Evolutionary conservation across 2,113 vertebrate species (phyloP).

Genomic region (Onychostoma macrolepis): DNA sequence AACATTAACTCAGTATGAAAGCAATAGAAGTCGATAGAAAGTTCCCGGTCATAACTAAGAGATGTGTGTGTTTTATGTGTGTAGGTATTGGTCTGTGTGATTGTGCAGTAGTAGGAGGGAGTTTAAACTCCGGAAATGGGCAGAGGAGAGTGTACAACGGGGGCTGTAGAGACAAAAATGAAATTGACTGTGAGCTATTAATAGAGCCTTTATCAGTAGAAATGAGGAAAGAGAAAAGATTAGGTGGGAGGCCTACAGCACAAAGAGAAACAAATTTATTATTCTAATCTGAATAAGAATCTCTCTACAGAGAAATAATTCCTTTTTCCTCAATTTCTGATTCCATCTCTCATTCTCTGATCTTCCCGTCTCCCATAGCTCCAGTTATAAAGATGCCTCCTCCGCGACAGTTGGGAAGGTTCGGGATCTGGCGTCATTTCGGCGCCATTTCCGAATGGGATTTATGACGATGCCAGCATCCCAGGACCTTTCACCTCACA

Average conservation of each 20-base stretch:
- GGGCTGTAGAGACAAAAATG: slow-evolving; percentile 41
- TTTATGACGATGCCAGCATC: slow-evolving; percentile 96
- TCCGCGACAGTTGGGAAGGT: slow-evolving; percentile 80
- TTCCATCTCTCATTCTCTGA: background rate
- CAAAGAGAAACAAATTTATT: slow-evolving; percentile 24
- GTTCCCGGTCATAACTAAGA: background rate
- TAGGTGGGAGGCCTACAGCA: slow-evolving; percentile 32
- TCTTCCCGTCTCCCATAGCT: slow-evolving; percentile 46
- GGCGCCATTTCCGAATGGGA: slow-evolving; percentile 91
- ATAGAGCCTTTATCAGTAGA: slow-evolving; percentile 45
- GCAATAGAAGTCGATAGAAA: background rate
- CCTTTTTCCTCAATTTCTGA: background rate
- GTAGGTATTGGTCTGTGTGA: slow-evolving; percentile 21
- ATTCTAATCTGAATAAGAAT: slow-evolving; percentile 38
- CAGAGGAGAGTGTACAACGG: slow-evolving; percentile 21
- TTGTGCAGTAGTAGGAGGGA: background rate
- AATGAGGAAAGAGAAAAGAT: slow-evolving; percentile 24
- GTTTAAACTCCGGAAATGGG: slow-evolving; percentile 43
- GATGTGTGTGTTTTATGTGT: background rate
- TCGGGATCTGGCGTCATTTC: slow-evolving; percentile 87
- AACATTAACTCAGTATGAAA: background rate
- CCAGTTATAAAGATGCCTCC: slow-evolving; percentile 73
- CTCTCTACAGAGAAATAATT: slow-evolving; percentile 19
- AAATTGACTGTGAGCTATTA: slow-evolving; percentile 57
- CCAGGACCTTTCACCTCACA: slow-evolving; percentile 89